Base-by-base conservation (phyloP, 2,113 vertebrate species). In the Eira barbara region DNA sequence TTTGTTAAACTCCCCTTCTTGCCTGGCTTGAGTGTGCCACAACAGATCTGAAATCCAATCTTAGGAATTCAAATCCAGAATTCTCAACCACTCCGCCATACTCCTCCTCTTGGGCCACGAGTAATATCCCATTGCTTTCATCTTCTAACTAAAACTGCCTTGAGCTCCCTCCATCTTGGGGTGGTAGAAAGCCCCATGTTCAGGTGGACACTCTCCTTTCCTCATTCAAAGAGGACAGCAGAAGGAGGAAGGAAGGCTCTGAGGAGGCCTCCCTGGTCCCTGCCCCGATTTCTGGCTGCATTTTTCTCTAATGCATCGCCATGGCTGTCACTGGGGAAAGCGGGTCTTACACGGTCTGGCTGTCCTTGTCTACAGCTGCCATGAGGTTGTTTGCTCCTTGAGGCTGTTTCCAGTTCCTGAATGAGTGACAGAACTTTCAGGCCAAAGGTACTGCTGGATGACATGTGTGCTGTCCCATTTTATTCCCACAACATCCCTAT, bases 341-440 rank as follows among this genome's bases (percentile, higher is more conserved):
- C 23, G 55, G 67, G 34, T 57, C 42, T 12, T n/a, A 23, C 0
- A 2, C 0, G 0, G 10, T 39, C 61, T 36, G 79, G 65, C 36
- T 73, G 18, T 49, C 17, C 31, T 59, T 52, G 11, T 55, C 7
- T 52, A n/a, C 47, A 31, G 52, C 61, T 52, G 31, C 74, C 21
- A 14, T 21, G 52, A 84, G 59, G 36, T 10, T 31, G 0, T 27
- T 65, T 36, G 39, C 59, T 87, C 11, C 7, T 4, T 4, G 0
- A 14, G 45, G 27, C 85, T 67, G 11, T 52, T 79, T 27, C 45
- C 57, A 47, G 13, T 55, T 31, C 10, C 63, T 1, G 7, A 45
- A 20, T 31, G n/a, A 65, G 69, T 34, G 42, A 55, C 39, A 49
- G 84, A 17, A 42, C 17, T 31, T 79, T 57, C 13, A 65, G 49